Conservation (phyloP, 1,140 invertebrate genomes). For the Drosophila tsacasi region DNA sequence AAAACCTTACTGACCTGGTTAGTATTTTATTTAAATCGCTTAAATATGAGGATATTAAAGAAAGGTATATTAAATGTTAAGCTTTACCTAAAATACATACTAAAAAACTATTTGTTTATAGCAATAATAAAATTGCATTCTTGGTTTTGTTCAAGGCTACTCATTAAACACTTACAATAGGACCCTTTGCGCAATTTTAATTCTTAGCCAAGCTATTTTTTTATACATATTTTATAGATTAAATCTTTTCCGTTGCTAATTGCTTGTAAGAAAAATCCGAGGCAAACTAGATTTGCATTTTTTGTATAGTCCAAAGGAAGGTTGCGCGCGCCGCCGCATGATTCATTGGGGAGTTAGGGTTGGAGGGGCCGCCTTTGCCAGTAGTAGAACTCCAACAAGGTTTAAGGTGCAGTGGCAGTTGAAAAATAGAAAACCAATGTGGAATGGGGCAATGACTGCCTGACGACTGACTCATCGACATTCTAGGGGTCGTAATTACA, state of each 20-base stretch:
- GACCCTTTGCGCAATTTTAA: not conserved
- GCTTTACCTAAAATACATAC: not conserved
- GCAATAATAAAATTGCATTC: not conserved
- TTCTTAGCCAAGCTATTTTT: not conserved
- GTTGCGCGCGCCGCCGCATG: constrained; percentile 50
- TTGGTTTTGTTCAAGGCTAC: not conserved
- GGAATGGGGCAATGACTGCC: constrained; percentile 7
- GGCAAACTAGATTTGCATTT: constrained; percentile 43
- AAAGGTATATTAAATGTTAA: not conserved
- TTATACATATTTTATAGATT: constrained; percentile 1
- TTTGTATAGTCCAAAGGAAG: constrained; percentile 35
- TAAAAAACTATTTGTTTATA: too few relatives aligned
- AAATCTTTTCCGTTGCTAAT: constrained; percentile 11
- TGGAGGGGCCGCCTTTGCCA: constrained; percentile 8
- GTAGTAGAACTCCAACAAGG: not conserved
- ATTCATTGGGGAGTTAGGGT: constrained; percentile 44
- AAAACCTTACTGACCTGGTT: not conserved
- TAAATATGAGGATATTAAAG: not conserved
- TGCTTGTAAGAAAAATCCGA: not conserved
- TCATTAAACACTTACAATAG: too few relatives aligned
- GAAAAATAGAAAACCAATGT: constrained; percentile 3
- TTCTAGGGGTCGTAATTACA: constrained; percentile 6
- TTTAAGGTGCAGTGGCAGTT: constrained; percentile 38
- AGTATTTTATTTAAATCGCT: too few relatives aligned
- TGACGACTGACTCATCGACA: constrained; percentile 49